Evolutionary conservation across 2,888 invertebrate genomes (phyloP).

Genomic region (Hypsopygia costalis): DNA sequence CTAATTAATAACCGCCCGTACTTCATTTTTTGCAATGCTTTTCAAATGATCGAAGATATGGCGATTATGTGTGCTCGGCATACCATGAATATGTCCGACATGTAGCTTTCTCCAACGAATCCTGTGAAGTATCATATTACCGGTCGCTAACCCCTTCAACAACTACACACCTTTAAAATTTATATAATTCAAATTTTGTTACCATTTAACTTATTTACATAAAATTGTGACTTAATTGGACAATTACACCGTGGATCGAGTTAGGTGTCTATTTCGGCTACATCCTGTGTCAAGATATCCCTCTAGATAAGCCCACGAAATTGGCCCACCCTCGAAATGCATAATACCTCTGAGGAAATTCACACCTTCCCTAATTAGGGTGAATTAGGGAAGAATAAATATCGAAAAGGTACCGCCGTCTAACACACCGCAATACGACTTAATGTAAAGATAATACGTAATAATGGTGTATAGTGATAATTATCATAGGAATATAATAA

Average conservation of each 20-base stretch:
- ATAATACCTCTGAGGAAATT: conserved; percentile 64
- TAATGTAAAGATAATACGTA: conserved; percentile 56
- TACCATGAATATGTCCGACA: conserved; percentile 23
- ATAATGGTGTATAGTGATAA: conserved; percentile 52
- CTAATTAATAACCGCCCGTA: conserved; percentile 45
- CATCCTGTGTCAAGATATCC: conserved; percentile 65
- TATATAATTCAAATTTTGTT: conserved; percentile 20
- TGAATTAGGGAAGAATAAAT: conserved; percentile 69
- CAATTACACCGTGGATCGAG: conserved; percentile 68
- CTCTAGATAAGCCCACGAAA: conserved; percentile 48
- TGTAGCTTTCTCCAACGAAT: conserved; percentile 23
- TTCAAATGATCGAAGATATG: conserved; percentile 30
- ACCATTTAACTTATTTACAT: conserved; percentile 58
- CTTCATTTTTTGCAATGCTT: conserved; percentile 28
- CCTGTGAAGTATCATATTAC: conserved; percentile 8
- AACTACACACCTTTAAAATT: conserved; percentile 28
- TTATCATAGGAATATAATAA: conserved; percentile 35
- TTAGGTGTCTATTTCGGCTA: conserved; percentile 56
- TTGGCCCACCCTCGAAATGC: conserved; percentile 64
- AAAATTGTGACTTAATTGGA: conserved; percentile 73
- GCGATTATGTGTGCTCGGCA: conserved; percentile 18
- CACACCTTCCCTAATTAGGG: conserved; percentile 76
- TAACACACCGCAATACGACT: conserved; percentile 30
- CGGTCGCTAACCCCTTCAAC: conserved; percentile 11
- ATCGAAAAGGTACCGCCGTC: conserved; percentile 49